These are phyloP conservation scores for Apotomis capreana DNA, from an alignment of 2,888 invertebrate species.

Conservation along the genomic window DNA sequence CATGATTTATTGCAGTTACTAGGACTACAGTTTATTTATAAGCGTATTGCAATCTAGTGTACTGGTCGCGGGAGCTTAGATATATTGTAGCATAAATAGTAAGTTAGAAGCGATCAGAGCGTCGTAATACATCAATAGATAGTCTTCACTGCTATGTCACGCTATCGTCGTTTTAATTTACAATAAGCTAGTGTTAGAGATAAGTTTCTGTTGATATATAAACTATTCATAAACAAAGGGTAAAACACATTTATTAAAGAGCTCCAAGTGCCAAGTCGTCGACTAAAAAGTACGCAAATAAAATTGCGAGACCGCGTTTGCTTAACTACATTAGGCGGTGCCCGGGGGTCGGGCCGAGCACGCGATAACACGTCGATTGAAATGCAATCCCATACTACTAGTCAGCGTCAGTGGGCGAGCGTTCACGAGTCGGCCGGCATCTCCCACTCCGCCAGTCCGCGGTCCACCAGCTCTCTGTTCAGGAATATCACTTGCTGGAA, in stretches of 20 bases:
- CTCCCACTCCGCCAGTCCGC: slow-evolving; percentile 91
- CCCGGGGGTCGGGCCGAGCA: slow-evolving; percentile 45
- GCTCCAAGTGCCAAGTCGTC: slow-evolving; percentile 65
- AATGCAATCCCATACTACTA: slow-evolving; percentile 73
- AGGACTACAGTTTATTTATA: slow-evolving; percentile 56
- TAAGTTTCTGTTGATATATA: slow-evolving; percentile 33
- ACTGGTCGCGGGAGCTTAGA: slow-evolving; percentile 64
- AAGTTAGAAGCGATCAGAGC: slow-evolving; percentile 51
- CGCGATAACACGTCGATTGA: slow-evolving; percentile 65
- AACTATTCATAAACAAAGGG: slow-evolving; percentile 43
- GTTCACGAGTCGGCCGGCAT: slow-evolving; percentile 78
- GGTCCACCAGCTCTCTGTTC: slow-evolving; percentile 93
- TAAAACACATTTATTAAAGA: slow-evolving; percentile 63
- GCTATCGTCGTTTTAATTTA: slow-evolving; percentile 48
- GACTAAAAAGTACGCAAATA: slow-evolving; percentile 55
- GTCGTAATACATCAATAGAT: slow-evolving; percentile 43
- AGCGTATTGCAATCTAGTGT: slow-evolving; percentile 61
- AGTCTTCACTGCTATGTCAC: slow-evolving; percentile 45
- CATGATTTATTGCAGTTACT: slow-evolving; percentile 30
- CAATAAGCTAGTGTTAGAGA: slow-evolving; percentile 39
- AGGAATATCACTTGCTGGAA: slow-evolving; percentile 91
- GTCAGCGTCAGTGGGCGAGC: slow-evolving; percentile 57
- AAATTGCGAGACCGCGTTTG: slow-evolving; percentile 52
- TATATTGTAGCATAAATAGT: slow-evolving; percentile 54
- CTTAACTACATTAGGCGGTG: slow-evolving; percentile 44